These are phyloP conservation scores for Sparus aurata DNA, from an alignment of 2,797 vertebrate species.

Conservation along the genomic window DNA sequence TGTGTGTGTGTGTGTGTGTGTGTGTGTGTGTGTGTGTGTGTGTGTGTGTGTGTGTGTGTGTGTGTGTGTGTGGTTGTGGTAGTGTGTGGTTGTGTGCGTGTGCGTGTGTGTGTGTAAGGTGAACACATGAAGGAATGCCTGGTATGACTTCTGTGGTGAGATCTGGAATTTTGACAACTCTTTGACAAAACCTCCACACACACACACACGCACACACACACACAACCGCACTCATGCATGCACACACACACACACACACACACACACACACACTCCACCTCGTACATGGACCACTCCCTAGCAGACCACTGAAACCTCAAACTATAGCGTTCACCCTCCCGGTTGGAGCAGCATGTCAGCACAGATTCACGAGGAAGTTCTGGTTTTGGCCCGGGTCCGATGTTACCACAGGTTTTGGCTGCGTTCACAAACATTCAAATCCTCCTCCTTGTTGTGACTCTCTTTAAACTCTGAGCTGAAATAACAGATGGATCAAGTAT, in stretches of 20 bases:
- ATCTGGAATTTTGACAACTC: conserved; percentile 69
- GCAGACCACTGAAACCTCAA: conserved; percentile 62
- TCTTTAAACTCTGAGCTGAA: neutral
- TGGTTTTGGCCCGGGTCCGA: conserved; percentile 24
- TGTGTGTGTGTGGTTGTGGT: conserved; percentile 18
- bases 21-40: conserved; percentile 14
- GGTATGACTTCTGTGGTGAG: conserved; percentile 78
- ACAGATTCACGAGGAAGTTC: conserved; percentile 49
- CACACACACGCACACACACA: conserved; percentile 17
- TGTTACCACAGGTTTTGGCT: conserved; percentile 14
- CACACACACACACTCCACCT: conserved; percentile 34
- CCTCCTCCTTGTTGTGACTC: neutral
- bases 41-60: conserved; percentile 16
- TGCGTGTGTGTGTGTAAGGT: conserved; percentile 37
- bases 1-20: conserved; percentile 19
- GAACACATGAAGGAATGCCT: conserved; percentile 73
- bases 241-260: conserved; percentile 18
- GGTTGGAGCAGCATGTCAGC: conserved; percentile 28
- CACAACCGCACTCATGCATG: too few species aligned
- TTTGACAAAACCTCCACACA: conserved; percentile 45
- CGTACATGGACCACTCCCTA: conserved; percentile 67
- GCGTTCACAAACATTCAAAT: conserved; percentile 6
- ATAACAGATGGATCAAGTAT: neutral
- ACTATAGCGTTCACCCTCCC: conserved; percentile 40
- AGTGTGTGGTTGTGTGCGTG: conserved; percentile 13